Evolutionary conservation across 2,888 invertebrate species (phyloP).

Genomic region (Drosophila planitibia): DNA sequence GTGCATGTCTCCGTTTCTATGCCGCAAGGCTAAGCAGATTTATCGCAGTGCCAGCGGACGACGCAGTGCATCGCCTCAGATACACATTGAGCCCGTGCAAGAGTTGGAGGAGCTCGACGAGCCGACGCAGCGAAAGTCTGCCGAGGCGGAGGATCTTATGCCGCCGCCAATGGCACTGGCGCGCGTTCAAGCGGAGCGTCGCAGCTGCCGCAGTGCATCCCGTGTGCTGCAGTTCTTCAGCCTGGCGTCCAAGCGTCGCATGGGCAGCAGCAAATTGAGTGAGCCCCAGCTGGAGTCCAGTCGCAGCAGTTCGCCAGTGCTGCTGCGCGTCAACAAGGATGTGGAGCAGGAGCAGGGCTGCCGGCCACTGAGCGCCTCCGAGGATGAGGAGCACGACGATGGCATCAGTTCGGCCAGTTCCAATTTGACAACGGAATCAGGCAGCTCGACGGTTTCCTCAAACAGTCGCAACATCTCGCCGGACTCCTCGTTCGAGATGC

Average conservation of each 20-base stretch:
- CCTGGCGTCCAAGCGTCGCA: conserved; percentile 78
- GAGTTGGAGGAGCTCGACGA: conserved; percentile 28
- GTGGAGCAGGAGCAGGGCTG: conserved; percentile 45
- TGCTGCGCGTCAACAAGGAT: conserved; percentile 57
- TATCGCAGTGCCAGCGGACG: conserved; percentile 70
- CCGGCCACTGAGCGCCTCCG: conserved; percentile 59
- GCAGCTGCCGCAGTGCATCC: conserved; percentile 75
- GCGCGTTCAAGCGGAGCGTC: conserved; percentile 70
- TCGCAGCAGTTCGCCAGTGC: conserved; percentile 73
- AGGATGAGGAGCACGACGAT: conserved; percentile 76
- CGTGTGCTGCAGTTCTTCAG: conserved; percentile 83
- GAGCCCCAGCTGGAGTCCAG: conserved; percentile 41
- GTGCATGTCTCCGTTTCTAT: conserved; percentile 67
- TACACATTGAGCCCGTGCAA: conserved; percentile 40
- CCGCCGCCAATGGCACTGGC: conserved; percentile 65
- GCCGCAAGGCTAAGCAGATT: conserved; percentile 75
- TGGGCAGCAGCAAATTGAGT: conserved; percentile 50
- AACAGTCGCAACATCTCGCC: conserved; percentile 76
- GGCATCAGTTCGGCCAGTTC: conserved; percentile 80
- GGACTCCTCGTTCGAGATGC: conserved; percentile 84
- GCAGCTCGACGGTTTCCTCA: conserved; percentile 47
- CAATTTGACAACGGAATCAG: conserved; percentile 47
- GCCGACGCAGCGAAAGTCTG: conserved; percentile 42
- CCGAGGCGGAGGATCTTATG: conserved; percentile 66
- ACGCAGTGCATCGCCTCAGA: conserved; percentile 67